Base-by-base conservation (phyloP, 2,797 vertebrate species). In the Sciurus carolinensis region DNA sequence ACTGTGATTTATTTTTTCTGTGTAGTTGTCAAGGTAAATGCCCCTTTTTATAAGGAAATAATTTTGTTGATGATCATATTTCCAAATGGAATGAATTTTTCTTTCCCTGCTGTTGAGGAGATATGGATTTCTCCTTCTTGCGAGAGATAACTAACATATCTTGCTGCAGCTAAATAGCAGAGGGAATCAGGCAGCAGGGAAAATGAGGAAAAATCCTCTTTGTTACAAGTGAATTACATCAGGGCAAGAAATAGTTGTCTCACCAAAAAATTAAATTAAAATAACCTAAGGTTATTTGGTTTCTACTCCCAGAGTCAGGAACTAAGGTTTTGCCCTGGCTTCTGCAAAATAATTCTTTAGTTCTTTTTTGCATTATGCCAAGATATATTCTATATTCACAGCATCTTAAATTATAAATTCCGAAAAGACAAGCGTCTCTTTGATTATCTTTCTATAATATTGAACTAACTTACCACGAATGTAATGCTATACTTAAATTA, bases 1-100 rank as follows among this genome's bases (percentile, higher is more conserved):
- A 39, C 13, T 20, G 39, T 42, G 42, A 87, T 59, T 95, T 77
- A 92, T 73, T 87, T 93, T 59, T 93, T 86, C 71, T 89, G 7
- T 52, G 39, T 33, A 54, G 15, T n/a, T 72, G 50, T 91, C 20
- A 76, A 94, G 59, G 62, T 80, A 89, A 67, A 84, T 82, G 57
- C 2, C 42, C 76, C 10, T 85, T 97, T 92, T 81, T 77, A 83
- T 39, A 50, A 75, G 47, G 11, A 17, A 64, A 6, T 59, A 90
- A 84, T 87, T 89, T 89, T 87, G 30, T 28, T 80, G 24, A 76
- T 36, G 17, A 64, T 86, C 20, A 10, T 18, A 77, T 81, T 91
- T 96, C 22, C 57, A 77, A 87, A n/a, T 47, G 14, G 4, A 7
- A 12, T 90, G 15, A 73, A 13, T 82, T 89, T 26, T 94, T 83